Evolutionary conservation across 2,888 invertebrate species (phyloP), one percentile per base, ranked within the genome.

Genomic region (Heliconius cydno): DNA sequence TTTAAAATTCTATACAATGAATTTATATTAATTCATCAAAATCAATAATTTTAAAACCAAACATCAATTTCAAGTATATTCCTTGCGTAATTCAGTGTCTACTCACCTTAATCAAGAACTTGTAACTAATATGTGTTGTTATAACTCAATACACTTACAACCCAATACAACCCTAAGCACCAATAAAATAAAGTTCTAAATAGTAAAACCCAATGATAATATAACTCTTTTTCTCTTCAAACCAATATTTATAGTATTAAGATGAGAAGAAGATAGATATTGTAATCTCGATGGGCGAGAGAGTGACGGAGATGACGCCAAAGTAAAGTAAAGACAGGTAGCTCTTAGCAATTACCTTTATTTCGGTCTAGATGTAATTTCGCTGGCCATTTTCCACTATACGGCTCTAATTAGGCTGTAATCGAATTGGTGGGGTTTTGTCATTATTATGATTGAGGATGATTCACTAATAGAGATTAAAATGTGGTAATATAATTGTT

Each of bases 381-480:
- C 88, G 88, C 88, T 86, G 87, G 88, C 86, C 86, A 87, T 89
- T 91, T 91, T 90, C 91, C 90, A 90, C 91, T 89, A 87, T 88
- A 88, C 84, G 86, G 85, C 88, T 84, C 85, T 93, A 94, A 94
- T 94, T 94, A 93, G 91, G 89, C 89, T 90, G 91, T 92, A 92
- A 93, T 93, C 93, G 92, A 93, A 93, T 90, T 89, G 87, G 88
- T 91, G 90, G 91, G 92, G 89, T 82, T 84, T 82, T 81, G 82
- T 91, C 89, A 93, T 94, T 93, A 93, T 92, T 91, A 91, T 92
- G 92, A 93, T 94, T 93, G 85, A 84, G 82, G 80, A 88, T 88
- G 85, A 86, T 90, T 86, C 84, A 87, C 90, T 91, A 91, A 92
- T 92, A 87, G 90, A 87, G 87, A 85, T 84, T 84, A 85, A 85